Base-by-base conservation (phyloP, 1,140 invertebrate species). In the Holcopasites calliopsidis region DNA sequence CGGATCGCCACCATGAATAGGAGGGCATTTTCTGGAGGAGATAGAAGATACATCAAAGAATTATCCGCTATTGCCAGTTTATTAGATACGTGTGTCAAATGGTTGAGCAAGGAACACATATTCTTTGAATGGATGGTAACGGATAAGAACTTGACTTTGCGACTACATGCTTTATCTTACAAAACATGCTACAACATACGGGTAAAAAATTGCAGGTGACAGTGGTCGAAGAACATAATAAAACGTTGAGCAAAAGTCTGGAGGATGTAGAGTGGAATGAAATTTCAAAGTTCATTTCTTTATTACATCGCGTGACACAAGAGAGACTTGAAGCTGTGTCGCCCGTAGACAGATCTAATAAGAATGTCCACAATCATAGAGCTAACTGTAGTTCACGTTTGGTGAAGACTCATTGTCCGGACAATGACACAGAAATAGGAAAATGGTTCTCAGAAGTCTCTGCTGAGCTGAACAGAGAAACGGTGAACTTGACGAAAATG, bases 51-150 rank as follows among this genome's bases (percentile, higher is more conserved):
- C 26, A 23, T 89, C n/a, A 64, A 76, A n/a, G 77, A 86, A 58
- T 85, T 88, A 65, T 61, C 61, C 0, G 52, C 80, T 13, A 62
- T 70, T 10, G 79, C 74, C 47, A 57, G 6, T 26, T 66, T 90
- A 42, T 54, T 90, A 16, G 80, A 90, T 49, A 33, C 33, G 6
- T 75, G 86, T 49, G 26, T 69, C 13, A 86, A 88, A 58, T 90
- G 88, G 88, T 57, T 38, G 28, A 85, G 79, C 42, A 87, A 75
- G 44, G 69, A 83, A n/a, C 69, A 85, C n/a, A 57, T 88, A n/a
- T 90, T 90, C 52, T 85, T 83, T 35, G 82, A 87, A 50, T 90
- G 89, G 89, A 89, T 90, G 88, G 89, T 90, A 84, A 62, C 57
- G 55, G 11, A 23, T 21, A 18, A 1, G 38, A 44, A 47, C 52